Base-by-base conservation (phyloP, 1,140 invertebrate species). In the Myzus persicae region DNA sequence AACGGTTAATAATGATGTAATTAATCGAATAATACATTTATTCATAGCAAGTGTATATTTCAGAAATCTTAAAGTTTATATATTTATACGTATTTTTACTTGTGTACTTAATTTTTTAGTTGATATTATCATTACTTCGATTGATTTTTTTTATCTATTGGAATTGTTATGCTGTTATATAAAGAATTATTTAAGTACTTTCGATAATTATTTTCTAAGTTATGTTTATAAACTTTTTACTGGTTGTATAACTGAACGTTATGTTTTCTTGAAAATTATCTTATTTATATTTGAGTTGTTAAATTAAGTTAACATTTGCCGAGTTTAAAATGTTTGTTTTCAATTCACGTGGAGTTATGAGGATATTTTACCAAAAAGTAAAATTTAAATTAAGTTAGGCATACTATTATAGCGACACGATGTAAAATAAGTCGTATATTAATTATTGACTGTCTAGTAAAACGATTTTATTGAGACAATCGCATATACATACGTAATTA, bases 381-480 rank as follows among this genome's bases (percentile, higher is more conserved):
- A 36, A 88, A 36, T 42, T 40, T 26, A 84, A 84, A 26, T 26
- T 84, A 84, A 46, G 24, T 44, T 85, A 85, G 18, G 4, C 36
- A 48, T 67, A n/a, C 1, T 67, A 67, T 67, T 67, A 67, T 36
- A n/a, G 44, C 2, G n/a, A 88, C n/a, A 38, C 20, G n/a, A 51
- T 88, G 38, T 36, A 26, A 36, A 36, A 51, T 20, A 51, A 51
- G 59, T 51, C 9, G 31, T 51, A 38, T 36, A 40, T 38, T 89
- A n/a, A n/a, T n/a, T 51, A 24, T 51, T 38, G 46, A 89, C 87
- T 89, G 87, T 89, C 48, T 51, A 89, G n/a, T 89, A 26, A 89
- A 89, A 89, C 48, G 46, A 89, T 89, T 89, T 89, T 89, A 54
- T 89, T 22, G 20, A 89, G 87, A 89, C 87, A 89, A 89, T 89